Evolutionary conservation across 2,797 vertebrate genomes (phyloP).

Genomic region (Gymnothorax reevesii): DNA sequence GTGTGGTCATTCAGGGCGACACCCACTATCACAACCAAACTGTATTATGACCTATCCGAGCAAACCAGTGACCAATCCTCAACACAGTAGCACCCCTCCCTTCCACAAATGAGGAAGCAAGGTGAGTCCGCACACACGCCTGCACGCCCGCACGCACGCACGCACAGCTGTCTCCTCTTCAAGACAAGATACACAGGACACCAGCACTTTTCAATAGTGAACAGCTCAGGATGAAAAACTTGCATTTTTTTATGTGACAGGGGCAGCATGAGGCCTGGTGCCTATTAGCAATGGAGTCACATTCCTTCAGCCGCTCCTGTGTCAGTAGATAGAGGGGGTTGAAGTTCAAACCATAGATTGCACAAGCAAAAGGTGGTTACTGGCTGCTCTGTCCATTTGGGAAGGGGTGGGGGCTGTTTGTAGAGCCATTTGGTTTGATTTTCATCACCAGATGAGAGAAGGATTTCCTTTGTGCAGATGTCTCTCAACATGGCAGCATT

Average conservation of each 20-base stretch:
- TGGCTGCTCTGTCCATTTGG: not conserved
- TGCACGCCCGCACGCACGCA: conserved; percentile 9
- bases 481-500: conserved; percentile 23
- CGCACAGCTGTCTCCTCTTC: not conserved
- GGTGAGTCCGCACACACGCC: conserved; percentile 44
- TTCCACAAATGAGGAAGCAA: conserved; percentile 49
- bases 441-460: conserved; percentile 58
- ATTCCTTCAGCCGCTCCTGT: too few relatives aligned
- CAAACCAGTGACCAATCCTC: not conserved
- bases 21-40: not conserved
- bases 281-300: not conserved
- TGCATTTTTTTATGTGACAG: conserved; percentile 23
- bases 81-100: conserved; percentile 28
- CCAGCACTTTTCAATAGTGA: not conserved
- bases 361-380: conserved; percentile 17
- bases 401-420: conserved; percentile 54
- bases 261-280: too few relatives aligned
- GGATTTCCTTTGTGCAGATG: conserved; percentile 46
- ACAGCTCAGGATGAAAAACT: not conserved
- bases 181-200: not conserved
- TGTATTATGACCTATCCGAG: not conserved
- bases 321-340: conserved; percentile 34
- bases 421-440: conserved; percentile 59
- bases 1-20: not conserved
- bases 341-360: conserved; percentile 45